These are phyloP conservation scores for Zele albiditarsus DNA, from an alignment of 2,888 invertebrate genomes.

Conservation along the genomic window DNA sequence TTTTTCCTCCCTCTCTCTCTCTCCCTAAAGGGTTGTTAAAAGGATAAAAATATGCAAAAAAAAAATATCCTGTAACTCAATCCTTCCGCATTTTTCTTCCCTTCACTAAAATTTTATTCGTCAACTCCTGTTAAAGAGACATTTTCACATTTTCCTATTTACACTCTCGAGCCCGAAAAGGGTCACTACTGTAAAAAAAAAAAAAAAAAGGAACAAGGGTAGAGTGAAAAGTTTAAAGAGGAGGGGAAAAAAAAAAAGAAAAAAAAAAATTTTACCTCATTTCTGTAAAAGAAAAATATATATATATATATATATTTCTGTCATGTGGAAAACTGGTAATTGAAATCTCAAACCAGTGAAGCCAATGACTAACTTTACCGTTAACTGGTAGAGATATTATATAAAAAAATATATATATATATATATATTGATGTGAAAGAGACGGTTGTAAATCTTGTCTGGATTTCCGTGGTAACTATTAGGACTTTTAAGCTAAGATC, in stretches of 20 bases:
- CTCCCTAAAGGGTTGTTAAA: not conserved
- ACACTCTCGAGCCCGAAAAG: constrained; percentile 45
- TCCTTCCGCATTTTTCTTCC: constrained; percentile 31
- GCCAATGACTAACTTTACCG: constrained; percentile 21
- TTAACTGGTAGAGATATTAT: constrained; percentile 12
- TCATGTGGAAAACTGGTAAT: not conserved
- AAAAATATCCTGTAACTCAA: constrained; percentile 47
- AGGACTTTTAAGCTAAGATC: constrained; percentile 21
- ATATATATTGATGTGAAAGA: constrained; percentile 5
- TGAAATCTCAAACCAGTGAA: constrained; percentile 26
- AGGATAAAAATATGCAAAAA: constrained; percentile 15
- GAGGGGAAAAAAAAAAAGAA: not conserved
- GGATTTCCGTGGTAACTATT: constrained; percentile 35
- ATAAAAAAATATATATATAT: too few relatives aligned
- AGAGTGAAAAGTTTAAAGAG: too few relatives aligned
- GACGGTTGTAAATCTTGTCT: constrained; percentile 16
- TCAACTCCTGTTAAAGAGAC: constrained; percentile 17
- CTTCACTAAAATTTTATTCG: constrained; percentile 18
- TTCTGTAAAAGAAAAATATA: constrained; percentile 23
- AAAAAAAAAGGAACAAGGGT: constrained; percentile 21
- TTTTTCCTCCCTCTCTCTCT: not conserved
- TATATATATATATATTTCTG: too few relatives aligned
- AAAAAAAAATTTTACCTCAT: not conserved
- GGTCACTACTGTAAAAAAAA: constrained; percentile 39
- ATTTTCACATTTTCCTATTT: constrained; percentile 28